A percentile compares a stretch with the other conserved stretches of the same genome.
These are phyloP conservation scores for Drosophila quadrilineata DNA, from an alignment of 1,140 invertebrate genomes.

Conservation along the genomic window DNA sequence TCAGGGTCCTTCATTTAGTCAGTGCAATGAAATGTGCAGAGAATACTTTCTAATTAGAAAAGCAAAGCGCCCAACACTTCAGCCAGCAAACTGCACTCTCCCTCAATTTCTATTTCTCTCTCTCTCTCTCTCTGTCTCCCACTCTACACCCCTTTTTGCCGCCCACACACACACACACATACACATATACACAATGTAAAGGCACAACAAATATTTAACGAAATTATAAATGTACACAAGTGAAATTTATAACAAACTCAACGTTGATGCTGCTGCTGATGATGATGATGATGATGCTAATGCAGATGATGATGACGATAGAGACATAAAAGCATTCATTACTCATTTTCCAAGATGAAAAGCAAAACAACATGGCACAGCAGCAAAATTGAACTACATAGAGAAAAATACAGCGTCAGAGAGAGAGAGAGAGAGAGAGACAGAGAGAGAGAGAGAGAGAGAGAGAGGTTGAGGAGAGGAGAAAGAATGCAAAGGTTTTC, in stretches of 20 bases:
- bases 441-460: not conserved
- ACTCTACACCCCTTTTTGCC: not conserved
- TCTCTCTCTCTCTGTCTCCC: not conserved
- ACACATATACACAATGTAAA: not conserved
- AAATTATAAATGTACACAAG: slow-evolving; percentile 72
- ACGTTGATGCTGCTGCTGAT: slow-evolving; percentile 14
- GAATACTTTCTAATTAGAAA: slow-evolving; percentile 61
- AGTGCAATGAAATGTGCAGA: slow-evolving; percentile 30
- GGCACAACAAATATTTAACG: slow-evolving; percentile 61
- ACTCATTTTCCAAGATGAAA: slow-evolving; percentile 43
- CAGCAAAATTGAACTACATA: no score
- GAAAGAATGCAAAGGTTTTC: slow-evolving; percentile 1
- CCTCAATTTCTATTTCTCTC: no score
- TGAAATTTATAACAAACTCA: slow-evolving; percentile 47
- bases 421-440: not conserved
- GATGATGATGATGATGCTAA: not conserved
- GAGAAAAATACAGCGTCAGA: not conserved
- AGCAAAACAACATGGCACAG: slow-evolving; percentile 4
- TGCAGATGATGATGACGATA: slow-evolving; percentile 8
- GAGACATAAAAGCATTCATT: slow-evolving; percentile 49
- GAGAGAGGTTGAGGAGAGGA: not conserved
- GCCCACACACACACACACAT: slow-evolving; percentile 5
- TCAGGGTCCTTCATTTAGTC: slow-evolving; percentile 28
- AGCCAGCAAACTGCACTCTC: not conserved
- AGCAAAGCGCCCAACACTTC: slow-evolving; percentile 20